Conservation (phyloP, 64 coral and sea anemone genomes). For the Montipora cactus region DNA sequence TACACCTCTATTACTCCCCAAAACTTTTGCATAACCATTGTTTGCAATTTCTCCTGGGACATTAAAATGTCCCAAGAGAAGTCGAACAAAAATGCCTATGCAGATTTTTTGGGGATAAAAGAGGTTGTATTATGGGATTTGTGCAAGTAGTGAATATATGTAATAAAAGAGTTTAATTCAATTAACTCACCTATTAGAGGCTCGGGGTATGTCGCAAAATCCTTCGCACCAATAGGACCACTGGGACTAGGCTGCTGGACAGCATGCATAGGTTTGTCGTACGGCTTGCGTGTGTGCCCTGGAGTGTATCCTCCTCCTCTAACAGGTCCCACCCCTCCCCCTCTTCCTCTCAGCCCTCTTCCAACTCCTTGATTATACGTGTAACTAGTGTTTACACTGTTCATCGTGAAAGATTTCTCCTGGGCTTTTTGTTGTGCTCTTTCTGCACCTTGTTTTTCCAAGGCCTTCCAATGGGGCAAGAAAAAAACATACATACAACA, state of each 20-base stretch:
- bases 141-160: too few relatives aligned
- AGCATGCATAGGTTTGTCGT: constrained; percentile 81
- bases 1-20: too few relatives aligned
- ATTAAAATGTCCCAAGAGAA: too few relatives aligned
- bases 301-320: constrained; percentile 29
- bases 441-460: constrained; percentile 93
- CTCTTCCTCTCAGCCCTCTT: constrained; percentile 45
- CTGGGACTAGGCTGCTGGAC: constrained; percentile 64
- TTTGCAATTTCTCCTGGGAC: too few relatives aligned
- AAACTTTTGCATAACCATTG: too few relatives aligned
- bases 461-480: constrained; percentile 15
- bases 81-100: too few relatives aligned
- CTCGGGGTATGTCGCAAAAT: constrained; percentile 84
- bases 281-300: constrained; percentile 76
- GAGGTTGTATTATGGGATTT: too few relatives aligned
- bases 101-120: too few relatives aligned
- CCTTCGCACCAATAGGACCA: constrained; percentile 62
- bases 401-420: constrained; percentile 13
- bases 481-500: neutral
- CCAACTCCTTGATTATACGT: neutral
- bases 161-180: neutral
- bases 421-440: constrained; percentile 68
- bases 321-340: constrained; percentile 26
- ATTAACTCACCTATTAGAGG: constrained; percentile 82
- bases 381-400: neutral